A percentile compares a stretch with the other conserved stretches of the same genome.
phyloP scores from a whole-genome alignment of 1,140 invertebrate species.

The Neodiprion pinetum region DNA sequence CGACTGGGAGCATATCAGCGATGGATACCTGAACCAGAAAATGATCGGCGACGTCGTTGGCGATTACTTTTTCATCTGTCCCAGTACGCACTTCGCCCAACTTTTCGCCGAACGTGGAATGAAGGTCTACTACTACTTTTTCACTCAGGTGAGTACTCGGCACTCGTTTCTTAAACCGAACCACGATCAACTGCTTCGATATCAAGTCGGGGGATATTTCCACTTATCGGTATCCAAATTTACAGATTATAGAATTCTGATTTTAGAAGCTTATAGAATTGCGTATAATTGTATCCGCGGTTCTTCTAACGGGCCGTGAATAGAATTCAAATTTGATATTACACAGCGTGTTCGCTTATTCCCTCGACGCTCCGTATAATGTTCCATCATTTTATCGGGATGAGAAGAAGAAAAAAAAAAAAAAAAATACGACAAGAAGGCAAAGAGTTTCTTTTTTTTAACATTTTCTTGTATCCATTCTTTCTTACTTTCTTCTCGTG shows the following conservation, averaged over 20 bases:
- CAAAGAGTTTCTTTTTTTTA: no score
- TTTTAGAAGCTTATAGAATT: no score
- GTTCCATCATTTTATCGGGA: not conserved
- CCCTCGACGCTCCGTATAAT: not conserved
- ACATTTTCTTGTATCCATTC: no score
- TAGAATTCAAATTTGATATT: not conserved
- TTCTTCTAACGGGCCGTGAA: not conserved
- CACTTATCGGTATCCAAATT: no score
- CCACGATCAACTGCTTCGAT: no score
- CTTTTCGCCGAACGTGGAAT: conserved; percentile 80
- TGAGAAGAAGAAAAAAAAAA: not conserved
- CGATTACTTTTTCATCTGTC: conserved; percentile 94
- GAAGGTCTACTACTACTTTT: conserved; percentile 92
- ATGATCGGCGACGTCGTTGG: conserved; percentile 88
- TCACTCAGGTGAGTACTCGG: conserved; percentile 79
- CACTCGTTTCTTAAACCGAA: no score
- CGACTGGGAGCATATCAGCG: conserved; percentile 85
- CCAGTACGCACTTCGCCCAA: conserved; percentile 88
- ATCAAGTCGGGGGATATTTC: no score
- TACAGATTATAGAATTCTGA: no score
- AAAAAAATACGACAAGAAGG: no score
- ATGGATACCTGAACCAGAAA: conserved; percentile 82
- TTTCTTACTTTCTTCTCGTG: no score
- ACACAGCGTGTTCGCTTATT: not conserved
- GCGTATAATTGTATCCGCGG: not conserved